A percentile compares a stretch with the other conserved stretches of the same genome.
phyloP scores from a whole-genome alignment of 2,888 invertebrate genomes.

The Mamestra brassicae region DNA sequence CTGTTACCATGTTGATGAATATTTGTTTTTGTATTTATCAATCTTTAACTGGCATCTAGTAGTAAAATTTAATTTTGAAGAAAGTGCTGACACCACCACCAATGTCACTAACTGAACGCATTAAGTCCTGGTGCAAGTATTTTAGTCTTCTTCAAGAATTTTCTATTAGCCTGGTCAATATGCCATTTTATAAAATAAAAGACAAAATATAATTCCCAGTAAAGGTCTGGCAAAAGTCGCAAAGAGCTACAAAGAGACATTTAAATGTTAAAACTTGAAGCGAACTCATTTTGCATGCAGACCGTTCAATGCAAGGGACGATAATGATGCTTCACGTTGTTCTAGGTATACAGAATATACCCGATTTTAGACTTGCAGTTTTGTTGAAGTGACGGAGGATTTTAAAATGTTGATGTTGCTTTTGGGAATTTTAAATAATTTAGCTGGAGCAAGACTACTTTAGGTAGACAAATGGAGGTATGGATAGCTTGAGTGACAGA shows the following conservation, averaged over 20 bases:
- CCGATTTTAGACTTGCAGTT: slow-evolving; percentile 19
- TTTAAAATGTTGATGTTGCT: not conserved
- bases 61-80: too few relatives aligned
- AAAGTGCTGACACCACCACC: too few relatives aligned
- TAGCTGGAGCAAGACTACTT: not conserved
- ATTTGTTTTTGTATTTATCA: too few relatives aligned
- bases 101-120: too few relatives aligned
- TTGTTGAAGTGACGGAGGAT: not conserved
- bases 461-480: not conserved
- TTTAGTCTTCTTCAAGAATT: not conserved
- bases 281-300: slow-evolving; percentile 26
- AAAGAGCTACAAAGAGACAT: slow-evolving; percentile 20
- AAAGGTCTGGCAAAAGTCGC: slow-evolving; percentile 17
- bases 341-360: not conserved
- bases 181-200: not conserved
- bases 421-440: not conserved
- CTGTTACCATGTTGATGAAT: too few relatives aligned
- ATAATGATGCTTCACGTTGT: slow-evolving; percentile 2
- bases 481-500: not conserved
- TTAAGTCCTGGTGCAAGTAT: too few relatives aligned
- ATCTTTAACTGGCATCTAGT: too few relatives aligned
- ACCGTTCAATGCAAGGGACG: slow-evolving; percentile 1
- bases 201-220: not conserved
- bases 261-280: slow-evolving; percentile 46
- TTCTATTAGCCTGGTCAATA: not conserved